phyloP scores from a whole-genome alignment of 1,140 invertebrate genomes.

The Fopius arisanus region DNA sequence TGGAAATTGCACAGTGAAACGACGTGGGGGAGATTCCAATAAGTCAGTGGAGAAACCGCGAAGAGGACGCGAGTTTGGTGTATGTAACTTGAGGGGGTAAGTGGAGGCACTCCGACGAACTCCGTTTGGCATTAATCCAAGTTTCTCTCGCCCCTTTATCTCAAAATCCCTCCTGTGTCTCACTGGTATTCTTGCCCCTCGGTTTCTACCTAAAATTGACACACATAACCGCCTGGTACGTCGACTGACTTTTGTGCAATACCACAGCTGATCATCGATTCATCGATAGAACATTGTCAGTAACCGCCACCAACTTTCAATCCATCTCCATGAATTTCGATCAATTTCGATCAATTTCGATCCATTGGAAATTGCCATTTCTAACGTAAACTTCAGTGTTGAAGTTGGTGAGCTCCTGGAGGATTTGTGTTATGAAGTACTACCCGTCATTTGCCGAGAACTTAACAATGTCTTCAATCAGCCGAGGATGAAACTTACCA shows the following conservation, averaged over 20 bases:
- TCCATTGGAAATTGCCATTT: background rate
- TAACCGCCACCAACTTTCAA: background rate
- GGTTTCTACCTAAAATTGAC: background rate
- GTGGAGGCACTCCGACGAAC: conserved; percentile 54
- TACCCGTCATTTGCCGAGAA: background rate
- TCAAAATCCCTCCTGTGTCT: background rate
- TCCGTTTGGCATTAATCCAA: conserved; percentile 52
- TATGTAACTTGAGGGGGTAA: conserved; percentile 49
- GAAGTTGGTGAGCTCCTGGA: background rate
- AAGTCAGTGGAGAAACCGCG: conserved; percentile 41
- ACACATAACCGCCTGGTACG: background rate
- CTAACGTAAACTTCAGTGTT: background rate
- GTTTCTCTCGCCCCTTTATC: conserved; percentile 21
- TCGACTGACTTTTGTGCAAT: background rate
- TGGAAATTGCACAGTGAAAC: background rate
- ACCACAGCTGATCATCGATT: background rate
- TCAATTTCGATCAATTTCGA: too few relatives aligned
- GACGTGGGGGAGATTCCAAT: conserved; percentile 38
- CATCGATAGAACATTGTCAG: background rate
- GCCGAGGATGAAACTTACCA: background rate
- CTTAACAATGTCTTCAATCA: background rate
- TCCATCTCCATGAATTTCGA: too few relatives aligned
- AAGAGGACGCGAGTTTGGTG: conserved; percentile 30
- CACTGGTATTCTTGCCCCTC: background rate
- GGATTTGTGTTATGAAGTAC: background rate